Evolutionary conservation across 2,113 vertebrate genomes (phyloP).

Genomic region (Australoheros scitulus): DNA sequence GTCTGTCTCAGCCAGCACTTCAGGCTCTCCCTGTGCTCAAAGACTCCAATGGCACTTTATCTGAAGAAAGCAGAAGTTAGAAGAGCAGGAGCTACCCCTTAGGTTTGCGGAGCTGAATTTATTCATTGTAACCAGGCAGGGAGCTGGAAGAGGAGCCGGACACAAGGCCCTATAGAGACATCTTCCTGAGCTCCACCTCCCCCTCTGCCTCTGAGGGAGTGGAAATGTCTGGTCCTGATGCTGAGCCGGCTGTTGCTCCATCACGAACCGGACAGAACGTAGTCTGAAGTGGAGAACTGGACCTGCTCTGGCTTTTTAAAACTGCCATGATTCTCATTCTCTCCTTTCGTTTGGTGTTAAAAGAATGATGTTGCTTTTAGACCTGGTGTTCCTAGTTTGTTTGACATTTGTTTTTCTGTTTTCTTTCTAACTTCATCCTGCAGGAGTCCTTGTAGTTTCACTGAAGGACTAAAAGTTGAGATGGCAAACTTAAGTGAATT

Average conservation of each 20-base stretch:
- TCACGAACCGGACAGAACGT: constrained; percentile 19
- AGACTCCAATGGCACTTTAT: constrained; percentile 81
- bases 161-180: constrained; percentile 32
- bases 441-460: constrained; percentile 42
- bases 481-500: constrained; percentile 41
- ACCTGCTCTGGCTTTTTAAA: constrained; percentile 57
- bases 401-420: constrained; percentile 42
- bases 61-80: constrained; percentile 79
- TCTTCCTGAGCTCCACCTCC: constrained; percentile 24
- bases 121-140: constrained; percentile 29
- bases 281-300: constrained; percentile 54
- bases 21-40: constrained; percentile 42
- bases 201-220: constrained; percentile 10
- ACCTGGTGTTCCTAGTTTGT: constrained; percentile 53
- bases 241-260: constrained; percentile 28
- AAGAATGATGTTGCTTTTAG: constrained; percentile 46
- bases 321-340: constrained; percentile 32
- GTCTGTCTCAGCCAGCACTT: constrained; percentile 8
- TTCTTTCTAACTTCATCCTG: constrained; percentile 9
- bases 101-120: constrained; percentile 42
- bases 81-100: constrained; percentile 3
- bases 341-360: constrained; percentile 47
- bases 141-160: constrained; percentile 33
- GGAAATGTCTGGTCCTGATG: constrained; percentile 40
- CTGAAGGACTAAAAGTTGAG: constrained; percentile 28